Evolutionary conservation across 1,140 invertebrate species (phyloP).

Genomic region (Dolichoris vasculosae): DNA sequence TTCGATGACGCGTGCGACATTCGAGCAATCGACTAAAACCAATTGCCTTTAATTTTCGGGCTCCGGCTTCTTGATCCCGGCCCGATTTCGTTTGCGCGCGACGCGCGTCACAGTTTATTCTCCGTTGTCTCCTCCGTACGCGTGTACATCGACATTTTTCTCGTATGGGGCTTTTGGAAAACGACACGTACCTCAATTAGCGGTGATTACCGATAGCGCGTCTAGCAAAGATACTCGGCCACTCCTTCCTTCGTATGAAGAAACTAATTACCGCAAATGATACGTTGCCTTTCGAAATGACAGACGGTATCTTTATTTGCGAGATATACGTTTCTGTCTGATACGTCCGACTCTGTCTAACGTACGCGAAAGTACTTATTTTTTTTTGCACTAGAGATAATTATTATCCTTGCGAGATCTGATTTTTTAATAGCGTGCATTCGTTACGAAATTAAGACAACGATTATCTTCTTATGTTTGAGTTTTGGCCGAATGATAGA

Average conservation of each 20-base stretch:
- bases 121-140: too few relatives aligned
- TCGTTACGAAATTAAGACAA: neutral
- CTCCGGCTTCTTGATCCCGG: constrained; percentile 14
- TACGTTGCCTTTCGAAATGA: neutral
- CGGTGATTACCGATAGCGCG: constrained; percentile 19
- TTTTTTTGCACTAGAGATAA: neutral
- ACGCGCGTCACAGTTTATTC: neutral
- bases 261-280: constrained; percentile 42
- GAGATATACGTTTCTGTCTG: neutral
- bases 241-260: neutral
- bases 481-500: constrained; percentile 13
- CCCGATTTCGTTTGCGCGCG: neutral
- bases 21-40: too few relatives aligned
- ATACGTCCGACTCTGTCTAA: neutral
- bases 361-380: neutral
- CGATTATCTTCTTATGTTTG: neutral
- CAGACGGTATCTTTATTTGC: constrained; percentile 28
- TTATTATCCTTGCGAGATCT: constrained; percentile 8
- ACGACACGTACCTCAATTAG: constrained; percentile 32
- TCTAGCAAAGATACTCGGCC: neutral
- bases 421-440: neutral
- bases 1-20: neutral
- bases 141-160: neutral
- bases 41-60: constrained; percentile 18
- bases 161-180: neutral